Evolutionary conservation across 2,797 vertebrate species (phyloP), one percentile per base, ranked within the genome.

Genomic region (Acipenser ruthenus): DNA sequence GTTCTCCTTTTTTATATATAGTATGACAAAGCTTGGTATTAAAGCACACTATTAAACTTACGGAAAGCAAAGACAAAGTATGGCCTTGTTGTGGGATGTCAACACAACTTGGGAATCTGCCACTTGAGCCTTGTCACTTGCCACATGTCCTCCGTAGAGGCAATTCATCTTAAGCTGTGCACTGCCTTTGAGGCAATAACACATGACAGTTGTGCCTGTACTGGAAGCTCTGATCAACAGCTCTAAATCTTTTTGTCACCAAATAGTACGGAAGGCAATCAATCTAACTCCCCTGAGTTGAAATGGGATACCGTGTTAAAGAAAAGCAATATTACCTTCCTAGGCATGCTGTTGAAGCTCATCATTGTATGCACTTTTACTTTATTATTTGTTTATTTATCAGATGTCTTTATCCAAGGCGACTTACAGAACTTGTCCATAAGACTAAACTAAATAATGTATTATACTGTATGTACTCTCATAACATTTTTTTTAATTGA

Each of bases 161-260:
- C 77, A 77, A 72, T 80, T 83, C 67, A 82, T 87, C 80, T 83
- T 74, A 68, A 80, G 84, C 80, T 64, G 64, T 48, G 9, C 67
- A 12, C 49, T 13, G n/a, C 74, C 75, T 87, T 79, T 74, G 77
- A 80, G 79, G 67, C 77, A 81, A 79, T 82, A 70, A 71, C 70
- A 59, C 70, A 73, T 5, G 1, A 72, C 49, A 63, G 63, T 67
- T 37, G 48, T 49, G 15, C 67, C 70, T 77, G 55, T 76, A 70
- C 63, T 65, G 69, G 75, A 50, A 74, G 69, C 72, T 80, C 63
- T 79, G 77, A 86, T 84, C 75, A 79, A 79, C 85, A 83, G 69
- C 75, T 74, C 69, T 85, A 87, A 83, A 82, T 84, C 79, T 85
- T 78, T 85, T 78, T 87, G 82, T 86, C 80, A 81, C 67, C 23